Base-by-base conservation (phyloP, 2,113 vertebrate genomes). In the Python bivittatus region DNA sequence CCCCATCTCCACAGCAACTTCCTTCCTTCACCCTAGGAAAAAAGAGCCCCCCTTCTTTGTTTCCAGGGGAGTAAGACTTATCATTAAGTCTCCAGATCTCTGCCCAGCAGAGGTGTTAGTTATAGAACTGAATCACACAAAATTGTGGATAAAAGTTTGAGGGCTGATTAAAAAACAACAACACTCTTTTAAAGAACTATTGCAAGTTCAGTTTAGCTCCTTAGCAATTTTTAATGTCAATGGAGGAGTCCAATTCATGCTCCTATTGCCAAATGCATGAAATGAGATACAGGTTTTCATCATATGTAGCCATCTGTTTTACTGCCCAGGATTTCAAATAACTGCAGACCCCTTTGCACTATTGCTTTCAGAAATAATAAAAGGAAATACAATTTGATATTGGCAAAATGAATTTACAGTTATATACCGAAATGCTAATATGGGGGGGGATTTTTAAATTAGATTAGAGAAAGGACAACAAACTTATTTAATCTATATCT, bases 321-420 rank as follows among this genome's bases (percentile, higher is more conserved):
- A 86, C 42, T 64, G 83, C 6, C 93, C 0, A 88, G n/a, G 42
- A 23, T 88, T 94, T 89, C 54, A 91, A 13, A 93, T 84, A 33
- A 91, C 17, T 60, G 15, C 22, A 91, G 48, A 68, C 93, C 93
- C 56, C 42, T 91, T 93, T 79, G 91, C 91, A 94, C 89, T 2
- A 83, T 89, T 88, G 90, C 72, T 91, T 72, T 52, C 86, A 90
- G 54, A 93, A 84, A 93, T 91, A 93, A 92, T 92, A 92, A 92
- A 92, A 56, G 29, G 33, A 94, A 52, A 4, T 72, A 15, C 25
- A 4, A 58, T 11, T 89, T 93, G 15, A 92, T 94, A 93, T 42
- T 33, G 90, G 38, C 92, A 38, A 96, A 93, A 17, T 92, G 44
- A 92, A 91, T 95, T 94, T 95, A 93, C 6, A 42, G 38, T 29